Conservation (phyloP, 2,113 vertebrate species). For the Nibea albiflora region DNA sequence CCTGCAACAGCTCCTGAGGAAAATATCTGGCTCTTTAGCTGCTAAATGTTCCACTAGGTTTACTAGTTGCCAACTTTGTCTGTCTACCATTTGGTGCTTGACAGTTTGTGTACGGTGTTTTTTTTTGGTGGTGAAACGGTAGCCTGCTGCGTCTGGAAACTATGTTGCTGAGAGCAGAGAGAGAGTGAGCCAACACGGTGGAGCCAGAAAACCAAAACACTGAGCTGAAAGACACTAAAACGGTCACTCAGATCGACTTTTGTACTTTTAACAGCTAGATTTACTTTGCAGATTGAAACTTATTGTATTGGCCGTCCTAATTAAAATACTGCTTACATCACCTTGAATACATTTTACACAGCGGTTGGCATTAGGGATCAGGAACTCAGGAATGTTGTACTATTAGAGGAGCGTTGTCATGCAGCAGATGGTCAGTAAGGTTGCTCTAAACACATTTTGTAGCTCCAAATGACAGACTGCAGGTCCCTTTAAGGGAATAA, state of each 20-base stretch:
- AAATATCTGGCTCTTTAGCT: background rate
- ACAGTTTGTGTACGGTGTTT: background rate
- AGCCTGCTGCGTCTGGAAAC: background rate
- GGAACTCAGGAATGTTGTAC: background rate
- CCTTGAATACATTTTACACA: no score
- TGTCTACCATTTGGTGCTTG: background rate
- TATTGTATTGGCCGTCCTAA: no score
- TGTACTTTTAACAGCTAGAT: no score
- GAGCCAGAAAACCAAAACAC: background rate
- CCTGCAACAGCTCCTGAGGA: background rate
- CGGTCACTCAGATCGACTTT: no score
- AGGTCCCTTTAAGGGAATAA: background rate
- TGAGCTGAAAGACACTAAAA: background rate
- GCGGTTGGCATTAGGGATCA: no score
- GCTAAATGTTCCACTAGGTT: background rate
- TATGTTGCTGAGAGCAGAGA: background rate
- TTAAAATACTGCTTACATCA: background rate
- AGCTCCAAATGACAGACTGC: background rate
- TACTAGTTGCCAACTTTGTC: background rate
- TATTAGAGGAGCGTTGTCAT: background rate
- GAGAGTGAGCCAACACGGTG: background rate
- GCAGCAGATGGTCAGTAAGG: conserved; percentile 3
- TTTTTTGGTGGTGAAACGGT: background rate
- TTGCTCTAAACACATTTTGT: background rate
- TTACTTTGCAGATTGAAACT: no score